Conservation (phyloP, 1,140 invertebrate species). For the Oncopodura yosiiana region DNA sequence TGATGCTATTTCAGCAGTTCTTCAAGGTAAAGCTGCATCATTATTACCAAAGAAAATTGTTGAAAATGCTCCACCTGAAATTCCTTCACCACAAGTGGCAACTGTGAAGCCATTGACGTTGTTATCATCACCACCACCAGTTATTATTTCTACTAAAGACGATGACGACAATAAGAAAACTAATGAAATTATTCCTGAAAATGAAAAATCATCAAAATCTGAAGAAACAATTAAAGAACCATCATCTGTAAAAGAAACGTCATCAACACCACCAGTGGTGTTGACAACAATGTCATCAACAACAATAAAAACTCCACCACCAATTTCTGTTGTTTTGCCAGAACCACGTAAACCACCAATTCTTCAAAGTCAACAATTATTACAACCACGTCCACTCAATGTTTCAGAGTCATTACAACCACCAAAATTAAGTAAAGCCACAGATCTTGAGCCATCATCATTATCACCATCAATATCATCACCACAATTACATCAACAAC, state of each 20-base stretch:
- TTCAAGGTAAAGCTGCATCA: slow-evolving; percentile 2
- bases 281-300: not conserved
- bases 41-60: not conserved
- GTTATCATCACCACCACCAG: no score
- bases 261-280: not conserved
- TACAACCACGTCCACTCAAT: not conserved
- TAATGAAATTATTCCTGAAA: not conserved
- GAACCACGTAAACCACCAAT: not conserved
- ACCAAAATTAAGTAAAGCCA: slow-evolving; percentile 16
- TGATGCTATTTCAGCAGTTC: slow-evolving; percentile 4
- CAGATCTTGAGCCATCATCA: slow-evolving; percentile 2
- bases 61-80: not conserved
- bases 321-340: not conserved
- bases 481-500: not conserved
- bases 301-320: not conserved
- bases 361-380: not conserved
- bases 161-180: not conserved
- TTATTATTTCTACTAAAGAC: not conserved
- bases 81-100: not conserved
- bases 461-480: slow-evolving; percentile 4
- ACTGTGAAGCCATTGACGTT: no score
- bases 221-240: not conserved
- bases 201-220: no score
- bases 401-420: not conserved
- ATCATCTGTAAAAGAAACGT: not conserved